phyloP scores from a whole-genome alignment of 37 sponge, comb jelly and placozoan genomes.

The Halichondria panicea region DNA sequence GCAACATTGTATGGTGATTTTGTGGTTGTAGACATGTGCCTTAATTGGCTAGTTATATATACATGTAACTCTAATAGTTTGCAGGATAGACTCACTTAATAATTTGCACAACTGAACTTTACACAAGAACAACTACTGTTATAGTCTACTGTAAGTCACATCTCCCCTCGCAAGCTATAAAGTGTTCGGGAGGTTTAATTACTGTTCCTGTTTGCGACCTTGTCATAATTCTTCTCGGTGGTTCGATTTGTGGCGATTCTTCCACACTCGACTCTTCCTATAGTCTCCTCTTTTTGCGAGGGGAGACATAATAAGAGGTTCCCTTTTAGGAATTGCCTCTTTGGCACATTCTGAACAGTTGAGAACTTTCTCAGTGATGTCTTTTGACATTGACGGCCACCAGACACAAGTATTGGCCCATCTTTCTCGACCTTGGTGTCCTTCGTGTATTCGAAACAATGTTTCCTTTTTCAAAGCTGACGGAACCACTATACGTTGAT shows the following conservation, averaged over 20 bases:
- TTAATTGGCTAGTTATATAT: too few relatives aligned
- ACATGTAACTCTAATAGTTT: too few relatives aligned
- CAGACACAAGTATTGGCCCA: not conserved
- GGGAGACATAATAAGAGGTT: not conserved
- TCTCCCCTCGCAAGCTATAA: not conserved
- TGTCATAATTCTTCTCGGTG: not conserved
- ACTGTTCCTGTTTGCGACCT: not conserved
- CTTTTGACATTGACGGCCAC: not conserved
- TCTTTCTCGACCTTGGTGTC: slow-evolving; percentile 11
- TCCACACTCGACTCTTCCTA: not conserved
- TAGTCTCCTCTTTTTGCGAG: not conserved
- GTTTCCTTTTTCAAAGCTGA: not conserved
- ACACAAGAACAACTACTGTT: too few relatives aligned
- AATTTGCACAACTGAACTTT: too few relatives aligned
- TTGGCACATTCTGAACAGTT: slow-evolving; percentile 6
- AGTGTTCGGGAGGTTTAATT: not conserved
- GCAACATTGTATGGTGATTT: too few relatives aligned
- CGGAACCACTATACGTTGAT: slow-evolving; percentile 5
- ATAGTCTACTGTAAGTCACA: too few relatives aligned
- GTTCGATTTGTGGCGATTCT: not conserved
- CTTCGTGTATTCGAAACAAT: not conserved
- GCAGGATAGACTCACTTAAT: too few relatives aligned
- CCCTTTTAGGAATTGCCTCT: not conserved
- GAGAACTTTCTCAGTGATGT: not conserved
- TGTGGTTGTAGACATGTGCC: too few relatives aligned